phyloP scores from a whole-genome alignment of 2,888 invertebrate species.

The Plusia festucae region DNA sequence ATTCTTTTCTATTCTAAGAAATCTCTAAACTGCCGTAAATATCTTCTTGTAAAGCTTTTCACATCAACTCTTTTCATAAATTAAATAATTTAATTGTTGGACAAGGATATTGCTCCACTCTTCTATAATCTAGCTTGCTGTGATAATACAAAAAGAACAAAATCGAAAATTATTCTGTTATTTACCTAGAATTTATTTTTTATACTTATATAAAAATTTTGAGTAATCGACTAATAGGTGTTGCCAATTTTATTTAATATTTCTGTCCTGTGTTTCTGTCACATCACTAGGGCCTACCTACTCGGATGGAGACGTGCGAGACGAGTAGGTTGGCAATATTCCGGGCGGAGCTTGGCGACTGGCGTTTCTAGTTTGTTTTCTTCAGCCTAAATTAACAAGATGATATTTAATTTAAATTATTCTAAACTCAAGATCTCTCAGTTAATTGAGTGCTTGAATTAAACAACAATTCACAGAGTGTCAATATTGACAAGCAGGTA shows the following conservation, averaged over 20 bases:
- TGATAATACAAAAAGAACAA: too few relatives aligned
- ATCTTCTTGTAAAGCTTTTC: too few relatives aligned
- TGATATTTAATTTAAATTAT: constrained; percentile 55
- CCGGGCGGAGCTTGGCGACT: constrained; percentile 56
- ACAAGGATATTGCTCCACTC: too few relatives aligned
- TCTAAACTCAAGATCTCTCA: constrained; percentile 44
- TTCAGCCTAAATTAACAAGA: constrained; percentile 61
- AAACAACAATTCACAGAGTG: constrained; percentile 61
- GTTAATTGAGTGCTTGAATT: constrained; percentile 48
- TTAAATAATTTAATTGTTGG: too few relatives aligned
- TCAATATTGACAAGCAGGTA: constrained; percentile 87
- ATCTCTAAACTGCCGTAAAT: too few relatives aligned
- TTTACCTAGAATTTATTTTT: too few relatives aligned
- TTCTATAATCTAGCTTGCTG: too few relatives aligned
- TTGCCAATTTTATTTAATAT: too few relatives aligned
- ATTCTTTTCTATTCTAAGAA: too few relatives aligned
- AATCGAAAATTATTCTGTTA: too few relatives aligned
- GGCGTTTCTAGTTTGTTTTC: constrained; percentile 47
- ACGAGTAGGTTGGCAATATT: constrained; percentile 60
- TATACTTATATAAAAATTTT: neutral
- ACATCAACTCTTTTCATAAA: too few relatives aligned
- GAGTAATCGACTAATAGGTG: neutral
- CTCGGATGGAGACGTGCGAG: constrained; percentile 50
- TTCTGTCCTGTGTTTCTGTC: too few relatives aligned
- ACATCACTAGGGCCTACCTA: constrained; percentile 46